Percentiles rank a stretch among this genome's conserved stretches.
Evolutionary conservation across 2,797 vertebrate genomes (phyloP).

Genomic region (Hybognathus amarus): DNA sequence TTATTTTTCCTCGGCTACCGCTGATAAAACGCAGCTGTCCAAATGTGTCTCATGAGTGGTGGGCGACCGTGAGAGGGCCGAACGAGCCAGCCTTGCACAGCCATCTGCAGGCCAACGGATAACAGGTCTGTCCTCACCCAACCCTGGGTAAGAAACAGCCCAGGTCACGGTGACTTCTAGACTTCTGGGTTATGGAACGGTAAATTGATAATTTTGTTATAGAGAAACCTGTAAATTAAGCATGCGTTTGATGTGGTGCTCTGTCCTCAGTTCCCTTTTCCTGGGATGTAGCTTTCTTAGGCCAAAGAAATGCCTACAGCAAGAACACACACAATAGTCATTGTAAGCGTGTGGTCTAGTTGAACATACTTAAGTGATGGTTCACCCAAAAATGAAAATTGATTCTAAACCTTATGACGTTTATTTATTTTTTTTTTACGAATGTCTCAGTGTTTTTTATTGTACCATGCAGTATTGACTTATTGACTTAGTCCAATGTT

Average conservation of each 20-base stretch:
- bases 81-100: background rate
- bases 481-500: too few relatives aligned
- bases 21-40: conserved; percentile 79
- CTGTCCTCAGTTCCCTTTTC: background rate
- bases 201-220: conserved; percentile 44
- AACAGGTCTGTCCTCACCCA: conserved; percentile 15
- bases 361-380: background rate
- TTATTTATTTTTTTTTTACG: background rate
- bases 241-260: conserved; percentile 2
- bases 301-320: background rate
- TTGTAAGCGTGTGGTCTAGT: background rate
- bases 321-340: background rate
- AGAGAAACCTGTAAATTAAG: conserved; percentile 20
- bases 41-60: conserved; percentile 61
- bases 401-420: background rate
- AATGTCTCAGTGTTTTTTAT: background rate
- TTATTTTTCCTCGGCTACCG: conserved; percentile 73
- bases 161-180: conserved; percentile 17
- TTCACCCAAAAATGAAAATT: background rate
- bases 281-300: background rate
- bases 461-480: background rate
- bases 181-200: conserved; percentile 45
- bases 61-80: background rate
- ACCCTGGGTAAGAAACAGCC: conserved; percentile 32
- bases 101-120: conserved; percentile 41